These are phyloP conservation scores for Aphelenchoides fujianensis DNA, from an alignment of 1,140 invertebrate species.

Conservation along the genomic window DNA sequence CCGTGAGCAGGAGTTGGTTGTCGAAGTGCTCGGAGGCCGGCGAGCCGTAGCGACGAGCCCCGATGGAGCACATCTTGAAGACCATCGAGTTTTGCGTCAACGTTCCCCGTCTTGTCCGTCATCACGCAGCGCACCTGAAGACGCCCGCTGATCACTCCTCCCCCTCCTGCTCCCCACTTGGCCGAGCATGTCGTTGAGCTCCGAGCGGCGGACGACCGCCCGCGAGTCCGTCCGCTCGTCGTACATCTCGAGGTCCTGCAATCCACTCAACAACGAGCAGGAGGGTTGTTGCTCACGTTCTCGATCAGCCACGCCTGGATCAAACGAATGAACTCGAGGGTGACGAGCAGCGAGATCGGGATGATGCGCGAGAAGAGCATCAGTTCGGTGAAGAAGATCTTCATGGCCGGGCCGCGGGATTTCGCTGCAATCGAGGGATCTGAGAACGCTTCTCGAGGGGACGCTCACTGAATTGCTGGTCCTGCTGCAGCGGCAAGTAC, in stretches of 20 bases:
- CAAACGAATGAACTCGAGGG: slow-evolving; percentile 93
- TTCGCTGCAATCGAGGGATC: background rate
- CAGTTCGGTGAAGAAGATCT: background rate
- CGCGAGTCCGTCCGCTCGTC: slow-evolving; percentile 14
- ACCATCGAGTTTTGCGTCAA: slow-evolving; percentile 39
- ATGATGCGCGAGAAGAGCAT: slow-evolving; percentile 98
- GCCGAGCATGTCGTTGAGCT: slow-evolving; percentile 16
- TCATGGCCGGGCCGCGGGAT: background rate
- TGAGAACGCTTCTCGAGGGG: too few relatives aligned
- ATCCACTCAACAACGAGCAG: background rate
- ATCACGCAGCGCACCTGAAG: slow-evolving; percentile 18
- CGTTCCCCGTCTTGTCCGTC: slow-evolving; percentile 32
- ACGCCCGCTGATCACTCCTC: background rate
- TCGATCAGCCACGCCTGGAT: slow-evolving; percentile 80
- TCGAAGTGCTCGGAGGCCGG: too few relatives aligned
- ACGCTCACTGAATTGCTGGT: too few relatives aligned
- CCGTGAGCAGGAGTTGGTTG: too few relatives aligned
- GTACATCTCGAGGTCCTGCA: slow-evolving; percentile 27
- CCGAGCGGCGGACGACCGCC: slow-evolving; percentile 9
- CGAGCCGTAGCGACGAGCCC: too few relatives aligned
- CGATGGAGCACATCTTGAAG: slow-evolving; percentile 39
- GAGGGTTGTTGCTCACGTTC: slow-evolving; percentile 65
- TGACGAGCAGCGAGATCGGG: slow-evolving; percentile 95
- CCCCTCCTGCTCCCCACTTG: background rate
- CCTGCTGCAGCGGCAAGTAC: background rate